These are phyloP conservation scores for Ceramica pisi DNA, from an alignment of 2,888 invertebrate species.

Conservation along the genomic window DNA sequence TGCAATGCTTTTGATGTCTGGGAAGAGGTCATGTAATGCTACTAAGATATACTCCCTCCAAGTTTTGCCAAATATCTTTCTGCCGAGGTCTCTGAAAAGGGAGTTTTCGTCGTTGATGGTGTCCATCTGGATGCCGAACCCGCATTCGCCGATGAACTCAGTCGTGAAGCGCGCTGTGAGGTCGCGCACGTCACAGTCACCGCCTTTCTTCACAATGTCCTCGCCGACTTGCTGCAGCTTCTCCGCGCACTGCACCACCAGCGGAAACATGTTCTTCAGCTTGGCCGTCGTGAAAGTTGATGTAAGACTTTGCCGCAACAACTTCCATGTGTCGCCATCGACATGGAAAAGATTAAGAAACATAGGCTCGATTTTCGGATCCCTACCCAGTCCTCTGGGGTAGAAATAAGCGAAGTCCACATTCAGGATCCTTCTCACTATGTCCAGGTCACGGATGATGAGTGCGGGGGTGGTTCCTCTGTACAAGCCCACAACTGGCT, in stretches of 20 bases:
- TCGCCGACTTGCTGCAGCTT: slow-evolving; percentile 74
- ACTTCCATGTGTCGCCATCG: slow-evolving; percentile 82
- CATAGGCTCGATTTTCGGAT: slow-evolving; percentile 73
- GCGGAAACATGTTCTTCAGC: slow-evolving; percentile 82
- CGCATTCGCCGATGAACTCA: slow-evolving; percentile 81
- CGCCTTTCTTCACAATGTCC: slow-evolving; percentile 69
- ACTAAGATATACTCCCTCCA: slow-evolving; percentile 59
- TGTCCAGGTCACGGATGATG: slow-evolving; percentile 78
- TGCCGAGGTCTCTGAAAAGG: slow-evolving; percentile 74
- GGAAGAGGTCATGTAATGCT: slow-evolving; percentile 73
- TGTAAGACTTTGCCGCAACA: slow-evolving; percentile 82
- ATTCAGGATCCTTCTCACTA: slow-evolving; percentile 74
- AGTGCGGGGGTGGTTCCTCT: slow-evolving; percentile 77
- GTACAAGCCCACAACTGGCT: slow-evolving; percentile 81
- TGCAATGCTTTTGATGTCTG: slow-evolving; percentile 67
- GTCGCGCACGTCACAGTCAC: slow-evolving; percentile 74
- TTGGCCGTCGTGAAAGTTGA: slow-evolving; percentile 82
- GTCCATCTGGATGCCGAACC: slow-evolving; percentile 78
- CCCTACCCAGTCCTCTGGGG: slow-evolving; percentile 73
- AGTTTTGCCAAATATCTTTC: slow-evolving; percentile 67
- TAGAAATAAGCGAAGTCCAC: slow-evolving; percentile 79
- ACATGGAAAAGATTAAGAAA: slow-evolving; percentile 76
- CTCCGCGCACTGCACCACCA: slow-evolving; percentile 79
- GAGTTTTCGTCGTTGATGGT: slow-evolving; percentile 76
- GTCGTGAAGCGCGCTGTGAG: slow-evolving; percentile 80